Percentiles rank a stretch among this genome's conserved stretches.
Conservation (phyloP, 2,113 vertebrate species). For the Thamnophis sirtalis region DNA sequence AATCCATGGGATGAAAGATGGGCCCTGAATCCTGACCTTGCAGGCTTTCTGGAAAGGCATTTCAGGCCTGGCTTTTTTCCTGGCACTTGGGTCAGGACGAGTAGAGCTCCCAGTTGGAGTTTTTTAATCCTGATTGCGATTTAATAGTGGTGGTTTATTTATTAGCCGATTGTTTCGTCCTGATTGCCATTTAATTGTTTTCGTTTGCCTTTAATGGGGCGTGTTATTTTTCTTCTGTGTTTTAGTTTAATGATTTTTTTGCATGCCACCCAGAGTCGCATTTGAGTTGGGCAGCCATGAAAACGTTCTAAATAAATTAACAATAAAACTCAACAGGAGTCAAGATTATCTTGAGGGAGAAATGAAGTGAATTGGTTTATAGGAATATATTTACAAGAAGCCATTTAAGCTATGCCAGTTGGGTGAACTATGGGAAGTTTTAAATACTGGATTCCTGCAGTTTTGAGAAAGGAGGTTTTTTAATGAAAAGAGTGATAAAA, state of each 20-base stretch:
- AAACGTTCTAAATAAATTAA: neutral
- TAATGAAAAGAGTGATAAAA: neutral
- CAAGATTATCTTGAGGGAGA: neutral
- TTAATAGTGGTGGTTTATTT: neutral
- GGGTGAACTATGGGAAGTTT: neutral
- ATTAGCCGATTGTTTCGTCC: neutral
- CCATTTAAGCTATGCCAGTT: neutral
- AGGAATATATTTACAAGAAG: neutral
- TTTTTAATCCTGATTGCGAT: neutral
- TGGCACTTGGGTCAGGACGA: neutral
- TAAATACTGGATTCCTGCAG: neutral
- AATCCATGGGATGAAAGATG: neutral
- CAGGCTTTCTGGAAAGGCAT: neutral
- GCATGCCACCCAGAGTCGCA: neutral
- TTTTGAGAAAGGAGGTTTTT: neutral
- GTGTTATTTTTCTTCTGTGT: neutral
- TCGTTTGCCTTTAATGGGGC: neutral
- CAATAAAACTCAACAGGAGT: neutral
- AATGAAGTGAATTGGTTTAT: neutral
- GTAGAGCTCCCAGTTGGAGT: neutral
- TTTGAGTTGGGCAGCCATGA: neutral
- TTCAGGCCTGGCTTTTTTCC: neutral
- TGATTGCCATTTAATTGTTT: neutral
- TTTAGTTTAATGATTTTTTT: neutral
- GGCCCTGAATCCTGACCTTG: neutral